Evolutionary conservation across 2,113 vertebrate genomes (phyloP), one percentile per base, ranked within the genome.

Genomic region (Chloropsis hardwickii): DNA sequence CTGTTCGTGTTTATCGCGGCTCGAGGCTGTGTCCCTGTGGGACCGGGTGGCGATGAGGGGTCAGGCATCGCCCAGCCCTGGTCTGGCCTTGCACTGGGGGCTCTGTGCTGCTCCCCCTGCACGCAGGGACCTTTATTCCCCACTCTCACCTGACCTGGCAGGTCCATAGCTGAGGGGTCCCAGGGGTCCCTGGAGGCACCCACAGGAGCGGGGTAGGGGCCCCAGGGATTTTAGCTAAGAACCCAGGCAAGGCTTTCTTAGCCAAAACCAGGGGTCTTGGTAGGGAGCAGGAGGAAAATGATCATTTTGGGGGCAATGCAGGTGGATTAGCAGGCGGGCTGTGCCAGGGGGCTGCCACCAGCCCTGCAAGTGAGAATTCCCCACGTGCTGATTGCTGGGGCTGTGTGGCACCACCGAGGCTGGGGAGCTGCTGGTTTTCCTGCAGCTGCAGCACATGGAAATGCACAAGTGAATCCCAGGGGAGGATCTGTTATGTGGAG

Each of bases 1-100:
- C 11, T 20, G 81, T 0, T 20, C 11, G 0, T 1, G 0, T 12
- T 40, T 14, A 1, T 11, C 3, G 0, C 12, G 13, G 57, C 29
- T 2, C 3, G 2, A 14, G 54, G 48, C 51, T 23, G 7, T 15
- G 4, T 2, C 31, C 31, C 4, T 2, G 2, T 0, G 4, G 87
- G 79, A 16, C 14, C 0, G 4, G 13, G 44, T 22, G 35, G 18
- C 2, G 0, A 2, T 1, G 70, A 8, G 42, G 50, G 18, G 5
- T 1, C 0, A 2, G 61, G 72, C 40, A 5, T 1, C 16, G 6
- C 20, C 12, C 39, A 5, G 0, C 4, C 40, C 17, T 40, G 1
- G 5, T 0, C 2, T 0, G 21, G n/a, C 54, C 16, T 2, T 20
- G 69, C 44, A 0, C 23, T 0, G 5, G 3, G 3, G 62, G 37